Evolutionary conservation across 2,113 vertebrate genomes (phyloP).

Genomic region (Pogona vitticeps): DNA sequence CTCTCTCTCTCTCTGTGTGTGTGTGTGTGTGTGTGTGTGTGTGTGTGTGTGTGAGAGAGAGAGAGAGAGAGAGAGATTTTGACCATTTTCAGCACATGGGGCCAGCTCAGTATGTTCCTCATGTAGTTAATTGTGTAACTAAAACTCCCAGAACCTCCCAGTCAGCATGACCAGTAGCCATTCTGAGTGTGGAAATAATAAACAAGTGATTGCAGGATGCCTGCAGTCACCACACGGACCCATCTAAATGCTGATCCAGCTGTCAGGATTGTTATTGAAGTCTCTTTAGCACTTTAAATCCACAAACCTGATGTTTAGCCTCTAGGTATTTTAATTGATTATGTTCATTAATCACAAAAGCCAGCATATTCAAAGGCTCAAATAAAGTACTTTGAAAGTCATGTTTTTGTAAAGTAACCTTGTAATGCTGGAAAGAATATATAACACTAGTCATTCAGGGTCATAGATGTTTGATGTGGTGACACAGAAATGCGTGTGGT

Average conservation of each 20-base stretch:
- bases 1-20: too few species aligned
- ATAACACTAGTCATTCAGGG: neutral
- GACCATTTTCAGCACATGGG: too few species aligned
- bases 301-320: conserved; percentile 28
- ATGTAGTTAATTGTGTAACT: too few species aligned
- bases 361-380: conserved; percentile 12
- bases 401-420: neutral
- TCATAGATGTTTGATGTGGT: neutral
- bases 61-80: too few species aligned
- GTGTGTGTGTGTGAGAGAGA: too few species aligned
- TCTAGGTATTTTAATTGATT: conserved; percentile 13
- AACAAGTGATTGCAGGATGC: neutral
- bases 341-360: conserved; percentile 49
- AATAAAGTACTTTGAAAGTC: conserved; percentile 17
- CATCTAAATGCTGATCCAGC: neutral
- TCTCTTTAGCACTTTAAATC: conserved; percentile 31
- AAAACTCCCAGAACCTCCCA: too few species aligned
- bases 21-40: too few species aligned
- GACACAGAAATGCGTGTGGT: too few species aligned
- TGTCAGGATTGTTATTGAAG: neutral
- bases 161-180: neutral
- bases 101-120: too few species aligned
- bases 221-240: conserved; percentile 7
- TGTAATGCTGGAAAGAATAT: neutral
- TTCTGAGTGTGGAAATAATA: neutral